phyloP scores from a whole-genome alignment of 2,888 invertebrate species.

The Phlogophora meticulosa region DNA sequence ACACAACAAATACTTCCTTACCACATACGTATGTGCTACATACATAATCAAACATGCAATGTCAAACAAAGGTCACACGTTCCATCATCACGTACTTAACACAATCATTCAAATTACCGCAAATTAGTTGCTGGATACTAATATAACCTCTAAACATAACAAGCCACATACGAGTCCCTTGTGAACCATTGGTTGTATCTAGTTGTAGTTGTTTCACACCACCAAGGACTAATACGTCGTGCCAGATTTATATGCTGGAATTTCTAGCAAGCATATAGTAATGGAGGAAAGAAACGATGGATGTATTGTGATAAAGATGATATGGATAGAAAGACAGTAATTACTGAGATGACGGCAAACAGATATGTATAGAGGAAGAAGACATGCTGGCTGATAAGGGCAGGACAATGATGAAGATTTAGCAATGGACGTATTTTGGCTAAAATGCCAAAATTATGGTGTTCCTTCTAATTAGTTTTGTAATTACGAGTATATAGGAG shows the following conservation, averaged over 20 bases:
- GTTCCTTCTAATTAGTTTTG: too few species aligned
- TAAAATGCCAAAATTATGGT: too few species aligned
- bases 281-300: too few species aligned
- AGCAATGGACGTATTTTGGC: too few species aligned
- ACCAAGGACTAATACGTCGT: slow-evolving; percentile 10
- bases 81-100: slow-evolving; percentile 49
- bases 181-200: not conserved
- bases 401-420: too few species aligned
- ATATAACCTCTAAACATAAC: slow-evolving; percentile 16
- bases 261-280: not conserved
- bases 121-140: slow-evolving; percentile 37
- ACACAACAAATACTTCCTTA: not conserved
- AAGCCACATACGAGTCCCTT: not conserved
- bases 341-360: too few species aligned
- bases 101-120: slow-evolving; percentile 39
- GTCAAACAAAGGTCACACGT: slow-evolving; percentile 41
- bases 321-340: too few species aligned
- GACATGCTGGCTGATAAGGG: too few species aligned
- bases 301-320: too few species aligned
- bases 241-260: slow-evolving; percentile 14
- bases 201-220: slow-evolving; percentile 14
- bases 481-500: too few species aligned
- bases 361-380: too few species aligned
- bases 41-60: slow-evolving; percentile 32
- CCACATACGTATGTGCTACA: slow-evolving; percentile 25